Percentiles rank a stretch among this genome's conserved stretches.
phyloP scores from a whole-genome alignment of 2,113 vertebrate species.

The Poicephalus gulielmi region DNA sequence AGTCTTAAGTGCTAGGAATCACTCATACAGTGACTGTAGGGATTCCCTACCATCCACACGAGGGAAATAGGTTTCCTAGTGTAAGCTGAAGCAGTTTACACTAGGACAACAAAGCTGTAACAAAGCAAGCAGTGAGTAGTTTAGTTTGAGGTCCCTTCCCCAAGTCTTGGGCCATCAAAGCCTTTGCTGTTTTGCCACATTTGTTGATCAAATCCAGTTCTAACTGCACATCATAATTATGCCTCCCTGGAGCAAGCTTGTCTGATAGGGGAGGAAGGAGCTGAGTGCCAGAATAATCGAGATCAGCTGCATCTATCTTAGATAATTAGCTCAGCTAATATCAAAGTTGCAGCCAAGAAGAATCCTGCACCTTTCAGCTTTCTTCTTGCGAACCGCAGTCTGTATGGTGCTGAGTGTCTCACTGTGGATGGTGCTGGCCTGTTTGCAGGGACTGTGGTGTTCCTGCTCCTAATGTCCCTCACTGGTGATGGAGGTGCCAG shows the following conservation, averaged over 20 bases:
- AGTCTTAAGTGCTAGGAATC: neutral
- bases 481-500: fast-evolving
- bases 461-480: neutral
- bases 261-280: neutral
- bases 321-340: neutral
- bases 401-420: neutral
- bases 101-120: neutral
- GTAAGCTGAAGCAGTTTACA: neutral
- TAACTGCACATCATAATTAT: neutral
- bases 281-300: neutral
- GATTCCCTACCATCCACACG: neutral
- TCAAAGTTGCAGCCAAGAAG: neutral
- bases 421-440: neutral
- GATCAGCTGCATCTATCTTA: neutral
- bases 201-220: neutral
- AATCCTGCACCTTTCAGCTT: neutral
- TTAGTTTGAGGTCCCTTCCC: neutral
- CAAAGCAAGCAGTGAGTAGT: neutral
- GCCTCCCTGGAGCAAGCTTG: neutral
- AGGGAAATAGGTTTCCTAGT: neutral
- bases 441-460: neutral
- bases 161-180: neutral
- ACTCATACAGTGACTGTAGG: neutral
- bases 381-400: neutral
- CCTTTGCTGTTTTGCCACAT: neutral